Conservation (phyloP, 2,113 vertebrate genomes). For the Burhinus oedicnemus region DNA sequence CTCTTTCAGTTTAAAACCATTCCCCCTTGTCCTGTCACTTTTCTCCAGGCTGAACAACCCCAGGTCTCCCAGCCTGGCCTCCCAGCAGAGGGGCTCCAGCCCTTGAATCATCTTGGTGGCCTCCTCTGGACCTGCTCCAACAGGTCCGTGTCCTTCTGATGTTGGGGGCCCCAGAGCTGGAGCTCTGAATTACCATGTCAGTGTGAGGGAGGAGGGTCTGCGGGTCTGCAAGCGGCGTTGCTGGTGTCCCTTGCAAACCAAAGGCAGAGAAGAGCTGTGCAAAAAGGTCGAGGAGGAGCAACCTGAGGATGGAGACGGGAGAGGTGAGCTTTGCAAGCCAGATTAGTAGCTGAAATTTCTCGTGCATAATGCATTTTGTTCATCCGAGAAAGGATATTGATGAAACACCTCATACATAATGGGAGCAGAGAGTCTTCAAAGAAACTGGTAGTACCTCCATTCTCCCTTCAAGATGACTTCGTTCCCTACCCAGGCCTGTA, state of each 20-base stretch:
- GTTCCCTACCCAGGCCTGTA: neutral
- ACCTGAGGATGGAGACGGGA: neutral
- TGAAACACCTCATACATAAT: neutral
- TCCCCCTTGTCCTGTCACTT: neutral
- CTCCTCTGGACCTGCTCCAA: neutral
- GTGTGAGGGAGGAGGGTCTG: neutral
- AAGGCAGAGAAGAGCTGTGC: neutral
- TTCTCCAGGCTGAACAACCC: neutral
- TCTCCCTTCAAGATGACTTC: neutral
- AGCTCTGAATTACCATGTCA: accelerated
- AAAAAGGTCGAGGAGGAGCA: neutral
- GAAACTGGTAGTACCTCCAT: neutral
- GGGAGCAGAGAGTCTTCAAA: slow-evolving; percentile 26
- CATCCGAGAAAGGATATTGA: neutral
- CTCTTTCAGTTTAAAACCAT: neutral
- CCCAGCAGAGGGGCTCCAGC: neutral
- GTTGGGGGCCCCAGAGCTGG: neutral
- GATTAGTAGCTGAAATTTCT: neutral
- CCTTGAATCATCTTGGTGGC: neutral
- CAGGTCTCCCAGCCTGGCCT: neutral
- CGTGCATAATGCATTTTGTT: neutral
- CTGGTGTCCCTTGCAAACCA: neutral
- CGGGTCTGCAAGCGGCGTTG: accelerated
- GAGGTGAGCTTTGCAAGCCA: neutral
- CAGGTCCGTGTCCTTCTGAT: neutral